phyloP scores from a whole-genome alignment of 2,888 invertebrate species.

The Folsomia manolachei region DNA sequence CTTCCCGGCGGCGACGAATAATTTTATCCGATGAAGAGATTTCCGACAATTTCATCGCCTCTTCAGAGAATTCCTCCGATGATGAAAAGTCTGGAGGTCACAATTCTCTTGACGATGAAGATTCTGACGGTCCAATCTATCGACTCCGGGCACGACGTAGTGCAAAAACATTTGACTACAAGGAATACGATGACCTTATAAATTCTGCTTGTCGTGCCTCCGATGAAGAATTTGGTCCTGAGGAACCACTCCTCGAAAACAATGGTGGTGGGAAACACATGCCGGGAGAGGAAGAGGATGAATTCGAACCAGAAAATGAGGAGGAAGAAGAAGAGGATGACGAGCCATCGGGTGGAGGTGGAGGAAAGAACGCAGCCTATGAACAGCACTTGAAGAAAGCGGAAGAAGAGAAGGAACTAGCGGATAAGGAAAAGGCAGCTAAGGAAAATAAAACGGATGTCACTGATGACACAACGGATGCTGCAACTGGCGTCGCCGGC shows the following conservation, averaged over 20 bases:
- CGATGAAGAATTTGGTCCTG: constrained; percentile 38
- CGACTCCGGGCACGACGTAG: constrained; percentile 76
- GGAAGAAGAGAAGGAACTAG: constrained; percentile 37
- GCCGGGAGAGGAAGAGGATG: constrained; percentile 26
- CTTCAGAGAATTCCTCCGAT: constrained; percentile 42
- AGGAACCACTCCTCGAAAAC: background rate
- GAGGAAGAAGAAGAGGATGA: constrained; percentile 43
- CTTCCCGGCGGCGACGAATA: constrained; percentile 52
- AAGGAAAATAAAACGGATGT: constrained; percentile 45
- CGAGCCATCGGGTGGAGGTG: constrained; percentile 20
- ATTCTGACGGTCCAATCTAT: constrained; percentile 71
- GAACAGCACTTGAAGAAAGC: constrained; percentile 46
- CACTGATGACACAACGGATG: constrained; percentile 52
- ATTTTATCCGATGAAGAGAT: constrained; percentile 51
- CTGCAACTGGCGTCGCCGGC: background rate
- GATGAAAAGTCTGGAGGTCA: constrained; percentile 4
- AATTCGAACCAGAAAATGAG: constrained; percentile 34
- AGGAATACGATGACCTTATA: constrained; percentile 93
- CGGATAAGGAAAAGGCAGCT: constrained; percentile 40
- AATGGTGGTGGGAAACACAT: constrained; percentile 32
- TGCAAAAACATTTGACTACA: constrained; percentile 74
- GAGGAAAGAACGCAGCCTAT: constrained; percentile 45
- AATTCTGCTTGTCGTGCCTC: constrained; percentile 76
- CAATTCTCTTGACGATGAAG: constrained; percentile 54
- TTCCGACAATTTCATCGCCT: constrained; percentile 42